Percentiles rank a stretch among this genome's conserved stretches.
Evolutionary conservation across 2,888 invertebrate genomes (phyloP).

Genomic region (Ischnus inquisitorius): DNA sequence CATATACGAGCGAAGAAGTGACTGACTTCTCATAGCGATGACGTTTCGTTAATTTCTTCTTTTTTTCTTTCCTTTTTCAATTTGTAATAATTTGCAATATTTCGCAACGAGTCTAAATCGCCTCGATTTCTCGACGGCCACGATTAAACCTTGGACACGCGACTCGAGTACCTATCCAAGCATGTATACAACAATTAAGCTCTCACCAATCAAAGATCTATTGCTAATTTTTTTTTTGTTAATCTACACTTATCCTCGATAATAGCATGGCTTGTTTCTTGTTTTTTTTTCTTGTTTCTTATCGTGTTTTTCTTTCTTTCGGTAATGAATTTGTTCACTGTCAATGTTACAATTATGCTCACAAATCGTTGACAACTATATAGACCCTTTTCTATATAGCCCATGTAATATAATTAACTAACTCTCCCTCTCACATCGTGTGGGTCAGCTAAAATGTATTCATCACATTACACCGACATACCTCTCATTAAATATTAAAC

Average conservation of each 20-base stretch:
- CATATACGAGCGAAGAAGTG: slow-evolving; percentile 54
- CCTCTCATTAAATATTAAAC: slow-evolving; percentile 76
- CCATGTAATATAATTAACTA: slow-evolving; percentile 60
- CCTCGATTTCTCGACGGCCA: slow-evolving; percentile 8
- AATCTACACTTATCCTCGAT: slow-evolving; percentile 64
- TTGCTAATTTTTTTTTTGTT: slow-evolving; percentile 62
- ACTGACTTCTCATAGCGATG: slow-evolving; percentile 44
- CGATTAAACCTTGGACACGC: slow-evolving; percentile 48
- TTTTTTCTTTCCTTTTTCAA: background rate
- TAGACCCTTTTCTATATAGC: slow-evolving; percentile 63
- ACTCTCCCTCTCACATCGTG: slow-evolving; percentile 59
- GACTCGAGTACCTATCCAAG: slow-evolving; percentile 63
- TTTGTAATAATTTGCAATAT: slow-evolving; percentile 50
- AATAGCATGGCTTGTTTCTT: slow-evolving; percentile 64
- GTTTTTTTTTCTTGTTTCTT: slow-evolving; percentile 26
- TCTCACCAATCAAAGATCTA: slow-evolving; percentile 70
- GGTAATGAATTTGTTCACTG: slow-evolving; percentile 66
- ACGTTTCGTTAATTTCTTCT: background rate
- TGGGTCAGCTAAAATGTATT: slow-evolving; percentile 68
- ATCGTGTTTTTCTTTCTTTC: slow-evolving; percentile 43
- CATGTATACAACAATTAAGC: slow-evolving; percentile 71
- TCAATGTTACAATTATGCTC: slow-evolving; percentile 71
- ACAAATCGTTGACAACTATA: slow-evolving; percentile 67
- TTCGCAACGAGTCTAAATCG: slow-evolving; percentile 35
- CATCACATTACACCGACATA: slow-evolving; percentile 70